These are phyloP conservation scores for Propithecus deckenii DNA, from an alignment of 2,797 vertebrate species.

Conservation along the genomic window DNA sequence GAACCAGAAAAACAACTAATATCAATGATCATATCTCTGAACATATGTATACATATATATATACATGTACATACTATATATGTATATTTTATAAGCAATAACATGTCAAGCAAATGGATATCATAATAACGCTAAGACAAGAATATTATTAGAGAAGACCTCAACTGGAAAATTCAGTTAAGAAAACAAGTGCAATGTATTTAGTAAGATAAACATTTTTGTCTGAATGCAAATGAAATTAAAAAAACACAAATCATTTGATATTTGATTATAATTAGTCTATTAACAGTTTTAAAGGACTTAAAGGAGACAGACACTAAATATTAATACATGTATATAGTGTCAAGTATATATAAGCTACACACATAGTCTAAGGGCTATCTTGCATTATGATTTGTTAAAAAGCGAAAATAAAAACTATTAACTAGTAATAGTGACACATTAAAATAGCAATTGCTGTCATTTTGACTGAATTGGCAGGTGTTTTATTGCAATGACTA, in stretches of 20 bases:
- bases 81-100: background rate
- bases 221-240: background rate
- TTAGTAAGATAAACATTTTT: background rate
- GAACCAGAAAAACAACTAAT: background rate
- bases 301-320: background rate
- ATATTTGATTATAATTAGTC: background rate
- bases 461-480: conserved; percentile 22
- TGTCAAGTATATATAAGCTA: background rate
- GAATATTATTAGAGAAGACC: background rate
- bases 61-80: background rate
- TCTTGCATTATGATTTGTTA: background rate
- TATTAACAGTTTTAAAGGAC: background rate
- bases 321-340: no score
- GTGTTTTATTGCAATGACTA: conserved; percentile 42
- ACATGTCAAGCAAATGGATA: background rate
- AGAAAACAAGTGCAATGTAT: background rate
- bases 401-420: background rate
- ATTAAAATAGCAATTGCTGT: background rate
- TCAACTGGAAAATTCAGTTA: background rate
- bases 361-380: background rate
- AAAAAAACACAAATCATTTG: background rate
- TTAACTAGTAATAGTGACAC: background rate
- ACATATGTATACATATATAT: background rate
- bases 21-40: background rate
- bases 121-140: background rate